Evolutionary conservation across 2,113 vertebrate species (phyloP).

Genomic region (Paradoxurus hermaphroditus): DNA sequence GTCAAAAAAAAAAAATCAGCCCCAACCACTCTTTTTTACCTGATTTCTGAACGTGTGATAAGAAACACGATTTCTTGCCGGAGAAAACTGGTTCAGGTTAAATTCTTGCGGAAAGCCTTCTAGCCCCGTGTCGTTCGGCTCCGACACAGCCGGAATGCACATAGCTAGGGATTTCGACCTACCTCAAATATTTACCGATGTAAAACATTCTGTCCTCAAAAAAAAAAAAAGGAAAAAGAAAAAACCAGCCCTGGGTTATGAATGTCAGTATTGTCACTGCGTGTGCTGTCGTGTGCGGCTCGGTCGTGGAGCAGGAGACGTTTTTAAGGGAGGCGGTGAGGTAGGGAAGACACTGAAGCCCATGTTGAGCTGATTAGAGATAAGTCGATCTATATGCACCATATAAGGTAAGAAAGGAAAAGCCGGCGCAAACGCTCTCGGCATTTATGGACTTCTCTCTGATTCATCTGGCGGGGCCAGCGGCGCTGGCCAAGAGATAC

Average conservation of each 20-base stretch:
- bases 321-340: slow-evolving; percentile 46
- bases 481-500: slow-evolving; percentile 78
- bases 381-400: slow-evolving; percentile 78
- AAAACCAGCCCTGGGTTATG: neutral
- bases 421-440: slow-evolving; percentile 72
- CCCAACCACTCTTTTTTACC: neutral
- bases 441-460: slow-evolving; percentile 81
- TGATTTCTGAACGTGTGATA: neutral
- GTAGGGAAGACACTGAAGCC: slow-evolving; percentile 61
- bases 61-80: neutral
- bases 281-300: rapidly evolving
- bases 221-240: neutral
- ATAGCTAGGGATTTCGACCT: neutral
- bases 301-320: neutral
- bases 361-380: slow-evolving; percentile 64
- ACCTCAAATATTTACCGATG: neutral
- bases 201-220: neutral
- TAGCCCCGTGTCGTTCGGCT: neutral
- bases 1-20: neutral
- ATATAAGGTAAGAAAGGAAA: slow-evolving; percentile 82
- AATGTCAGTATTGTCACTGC: neutral
- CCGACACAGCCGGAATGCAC: neutral
- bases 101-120: neutral
- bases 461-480: slow-evolving; percentile 78
- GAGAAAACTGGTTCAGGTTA: neutral